These are phyloP conservation scores for Gallinago paraguaiae DNA, from an alignment of 2,113 vertebrate genomes.

Conservation along the genomic window DNA sequence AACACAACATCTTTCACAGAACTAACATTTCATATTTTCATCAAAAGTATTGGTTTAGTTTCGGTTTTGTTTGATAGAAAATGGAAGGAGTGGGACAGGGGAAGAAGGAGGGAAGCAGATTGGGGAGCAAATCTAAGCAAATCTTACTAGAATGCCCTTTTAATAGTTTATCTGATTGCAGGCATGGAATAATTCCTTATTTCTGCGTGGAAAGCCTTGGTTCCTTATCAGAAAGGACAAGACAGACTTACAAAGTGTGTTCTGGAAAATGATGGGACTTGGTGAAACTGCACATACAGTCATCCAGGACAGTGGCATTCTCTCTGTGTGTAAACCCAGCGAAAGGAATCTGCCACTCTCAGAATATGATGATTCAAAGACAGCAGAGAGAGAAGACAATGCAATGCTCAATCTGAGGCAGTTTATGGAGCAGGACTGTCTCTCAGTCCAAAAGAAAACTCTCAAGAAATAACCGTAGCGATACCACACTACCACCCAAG, in stretches of 20 bases:
- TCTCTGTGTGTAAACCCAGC: not conserved
- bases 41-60: not conserved
- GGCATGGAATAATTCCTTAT: not conserved
- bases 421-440: not conserved
- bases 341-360: not conserved
- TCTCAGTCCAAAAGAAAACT: not conserved
- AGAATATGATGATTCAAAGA: not conserved
- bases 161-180: not conserved
- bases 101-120: not conserved
- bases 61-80: not conserved
- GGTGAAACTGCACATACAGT: not conserved
- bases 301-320: not conserved
- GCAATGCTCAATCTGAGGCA: not conserved
- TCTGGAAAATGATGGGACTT: not conserved
- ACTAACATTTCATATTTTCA: not conserved
- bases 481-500: not conserved
- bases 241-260: not conserved
- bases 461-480: not conserved
- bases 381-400: not conserved
- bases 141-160: not conserved
- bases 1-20: slow-evolving; percentile 2
- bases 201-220: not conserved
- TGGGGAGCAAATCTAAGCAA: not conserved
- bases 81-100: not conserved
- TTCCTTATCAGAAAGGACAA: not conserved